A percentile compares a stretch with the other conserved stretches of the same genome.
Conservation (phyloP, 2,797 vertebrate genomes). For the Carduelis carduelis region DNA sequence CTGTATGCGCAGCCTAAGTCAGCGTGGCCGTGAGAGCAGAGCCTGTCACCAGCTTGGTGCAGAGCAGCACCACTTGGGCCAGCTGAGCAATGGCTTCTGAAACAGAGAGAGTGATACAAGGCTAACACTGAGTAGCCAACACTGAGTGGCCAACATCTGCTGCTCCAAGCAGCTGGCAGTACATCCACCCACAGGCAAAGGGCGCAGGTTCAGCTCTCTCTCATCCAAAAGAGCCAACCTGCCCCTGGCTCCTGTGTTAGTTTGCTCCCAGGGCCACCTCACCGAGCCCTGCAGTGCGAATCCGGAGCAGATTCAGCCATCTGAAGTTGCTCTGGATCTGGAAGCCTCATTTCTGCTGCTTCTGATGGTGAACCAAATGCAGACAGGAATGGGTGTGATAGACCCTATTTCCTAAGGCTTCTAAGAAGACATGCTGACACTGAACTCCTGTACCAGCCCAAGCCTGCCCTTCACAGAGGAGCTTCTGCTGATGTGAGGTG, state of each 20-base stretch:
- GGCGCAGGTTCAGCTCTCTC: background rate
- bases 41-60: background rate
- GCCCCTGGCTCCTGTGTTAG: background rate
- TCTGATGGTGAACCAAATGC: background rate
- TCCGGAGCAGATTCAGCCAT: accelerated
- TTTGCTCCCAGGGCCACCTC: background rate
- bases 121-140: background rate
- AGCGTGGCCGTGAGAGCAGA: background rate
- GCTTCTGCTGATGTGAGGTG: background rate
- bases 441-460: background rate
- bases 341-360: background rate
- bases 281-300: accelerated
- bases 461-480: background rate
- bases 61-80: background rate
- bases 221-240: background rate
- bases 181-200: background rate
- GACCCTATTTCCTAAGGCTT: background rate
- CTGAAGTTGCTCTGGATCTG: background rate
- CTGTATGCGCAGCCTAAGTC: background rate
- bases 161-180: background rate
- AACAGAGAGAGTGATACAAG: background rate
- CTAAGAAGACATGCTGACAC: background rate
- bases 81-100: background rate
- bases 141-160: background rate
- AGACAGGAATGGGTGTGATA: background rate